These are phyloP conservation scores for Chesias legatella DNA, from an alignment of 2,888 invertebrate species.

Conservation along the genomic window DNA sequence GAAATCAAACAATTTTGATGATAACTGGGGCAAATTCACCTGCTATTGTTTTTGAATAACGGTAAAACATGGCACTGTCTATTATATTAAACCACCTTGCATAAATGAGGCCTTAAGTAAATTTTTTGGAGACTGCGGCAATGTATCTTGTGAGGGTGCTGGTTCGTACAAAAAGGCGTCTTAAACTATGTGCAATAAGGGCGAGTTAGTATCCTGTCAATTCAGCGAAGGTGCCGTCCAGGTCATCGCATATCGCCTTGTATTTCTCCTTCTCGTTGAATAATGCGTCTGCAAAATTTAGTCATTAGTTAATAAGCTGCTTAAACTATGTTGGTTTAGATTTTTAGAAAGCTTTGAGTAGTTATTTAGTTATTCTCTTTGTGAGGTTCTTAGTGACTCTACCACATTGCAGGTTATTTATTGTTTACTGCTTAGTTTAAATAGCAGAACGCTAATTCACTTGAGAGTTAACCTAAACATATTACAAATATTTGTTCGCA, in stretches of 20 bases:
- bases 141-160: conserved; percentile 15
- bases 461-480: no score
- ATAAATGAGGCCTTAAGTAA: conserved; percentile 3
- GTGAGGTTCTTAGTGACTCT: conserved; percentile 40
- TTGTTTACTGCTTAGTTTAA: no score
- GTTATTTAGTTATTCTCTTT: conserved; percentile 55
- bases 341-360: conserved; percentile 48
- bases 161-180: conserved; percentile 49
- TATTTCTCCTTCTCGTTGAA: conserved; percentile 95
- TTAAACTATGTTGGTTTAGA: conserved; percentile 21
- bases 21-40: no score
- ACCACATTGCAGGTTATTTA: background rate
- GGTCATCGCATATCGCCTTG: conserved; percentile 98
- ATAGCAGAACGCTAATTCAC: no score
- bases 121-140: background rate
- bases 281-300: conserved; percentile 87
- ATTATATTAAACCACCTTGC: conserved; percentile 2
- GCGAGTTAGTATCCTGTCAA: conserved; percentile 94
- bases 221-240: conserved; percentile 98
- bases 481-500: no score
- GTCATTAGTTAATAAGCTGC: conserved; percentile 55
- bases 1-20: no score
- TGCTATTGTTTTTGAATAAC: no score
- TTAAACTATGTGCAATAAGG: conserved; percentile 64
- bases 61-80: no score